Evolutionary conservation across 2,888 invertebrate species (phyloP), one percentile per base, ranked within the genome.

Genomic region (Pinctada fucata): DNA sequence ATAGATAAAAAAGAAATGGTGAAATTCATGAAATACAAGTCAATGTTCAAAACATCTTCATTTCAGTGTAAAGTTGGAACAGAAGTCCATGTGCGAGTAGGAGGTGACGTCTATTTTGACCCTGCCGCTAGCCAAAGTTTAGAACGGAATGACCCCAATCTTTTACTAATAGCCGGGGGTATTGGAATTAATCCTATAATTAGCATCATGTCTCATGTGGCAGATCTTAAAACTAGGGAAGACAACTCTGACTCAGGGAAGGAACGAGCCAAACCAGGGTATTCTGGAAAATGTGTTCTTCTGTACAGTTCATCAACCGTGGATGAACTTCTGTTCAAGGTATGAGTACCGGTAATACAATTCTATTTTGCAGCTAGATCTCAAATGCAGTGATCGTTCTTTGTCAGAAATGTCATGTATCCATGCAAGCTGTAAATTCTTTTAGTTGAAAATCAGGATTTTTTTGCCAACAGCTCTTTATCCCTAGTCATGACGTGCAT

Each of bases 181-280:
- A 93, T 93, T 13, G 93, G 93, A 4, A 92, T 93, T 48, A 93
- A 93, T 82, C 93, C 93, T 45, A 82, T 93, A 5, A 86, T 88
- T 65, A 93, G 93, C 51, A 93, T 93, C 75, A 72, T 91, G 31
- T 86, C 86, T 67, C 90, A 92, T 81, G 87, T 91, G 45, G 78
- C 84, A 50, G 85, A 90, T 75, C 78, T 84, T 45, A n/a, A 8
- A 5, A 48, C 31, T 8, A n/a, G 45, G 10, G n/a, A 67, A 64
- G 81, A n/a, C 45, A 72, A 48, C 49, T 68, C 16, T 45, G 69
- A 63, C 6, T 58, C 52, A 13, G 31, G 31, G 47, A 65, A 66
- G 66, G 58, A 52, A 8, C 6, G 10, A 8, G 58, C 58, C 10
- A n/a, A 63, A 8, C 10, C 45, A 67, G 63, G 8, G 45, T 64